Conservation (phyloP, 2,888 invertebrate genomes). For the Dermolepida albohirtum region DNA sequence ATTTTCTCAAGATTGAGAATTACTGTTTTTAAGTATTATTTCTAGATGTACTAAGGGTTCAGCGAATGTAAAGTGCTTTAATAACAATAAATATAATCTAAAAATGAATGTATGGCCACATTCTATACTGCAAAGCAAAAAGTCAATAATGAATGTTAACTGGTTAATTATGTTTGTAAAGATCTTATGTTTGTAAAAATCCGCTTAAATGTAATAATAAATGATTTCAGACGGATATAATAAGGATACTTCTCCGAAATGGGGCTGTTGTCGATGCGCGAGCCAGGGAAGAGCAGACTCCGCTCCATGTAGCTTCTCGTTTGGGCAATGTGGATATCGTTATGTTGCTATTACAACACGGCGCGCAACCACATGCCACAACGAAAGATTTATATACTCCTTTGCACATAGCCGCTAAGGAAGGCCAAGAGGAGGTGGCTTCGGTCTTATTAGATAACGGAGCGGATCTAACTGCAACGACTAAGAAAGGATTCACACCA, state of each 20-base stretch:
- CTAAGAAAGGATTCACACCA: slow-evolving; percentile 97
- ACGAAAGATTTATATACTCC: slow-evolving; percentile 97
- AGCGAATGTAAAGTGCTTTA: too few species aligned
- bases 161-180: not conserved
- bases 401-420: slow-evolving; percentile 96
- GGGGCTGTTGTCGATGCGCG: slow-evolving; percentile 81
- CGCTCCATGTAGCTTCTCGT: slow-evolving; percentile 94
- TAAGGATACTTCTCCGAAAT: slow-evolving; percentile 93
- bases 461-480: slow-evolving; percentile 90
- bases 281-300: slow-evolving; percentile 92
- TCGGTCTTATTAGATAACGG: slow-evolving; percentile 90
- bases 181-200: not conserved
- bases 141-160: not conserved
- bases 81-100: too few species aligned
- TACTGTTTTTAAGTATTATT: too few species aligned
- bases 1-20: too few species aligned
- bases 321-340: slow-evolving; percentile 97
- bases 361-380: slow-evolving; percentile 87
- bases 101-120: too few species aligned
- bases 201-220: not conserved
- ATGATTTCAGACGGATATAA: slow-evolving; percentile 81
- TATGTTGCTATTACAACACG: slow-evolving; percentile 92
- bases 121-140: too few species aligned
- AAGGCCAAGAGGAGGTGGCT: slow-evolving; percentile 91
- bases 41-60: too few species aligned